Conservation (phyloP, 2,113 vertebrate genomes). For the Oncorhynchus kisutch region DNA sequence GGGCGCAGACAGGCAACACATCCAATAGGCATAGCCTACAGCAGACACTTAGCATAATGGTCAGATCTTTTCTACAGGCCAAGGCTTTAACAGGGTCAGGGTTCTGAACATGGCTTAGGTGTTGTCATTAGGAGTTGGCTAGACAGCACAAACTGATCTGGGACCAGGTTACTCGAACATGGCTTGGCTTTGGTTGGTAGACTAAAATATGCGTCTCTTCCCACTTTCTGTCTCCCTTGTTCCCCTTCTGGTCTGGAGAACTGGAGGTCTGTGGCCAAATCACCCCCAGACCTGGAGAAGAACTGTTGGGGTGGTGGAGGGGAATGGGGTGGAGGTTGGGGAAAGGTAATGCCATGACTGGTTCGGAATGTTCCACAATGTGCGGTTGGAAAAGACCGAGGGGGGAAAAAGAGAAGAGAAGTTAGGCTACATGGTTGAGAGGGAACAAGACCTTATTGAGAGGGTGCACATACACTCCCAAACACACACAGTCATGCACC, state of each 20-base stretch:
- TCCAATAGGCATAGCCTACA: no score
- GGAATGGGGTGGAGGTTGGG: conserved; percentile 32
- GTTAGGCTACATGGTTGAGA: conserved; percentile 66
- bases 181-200: background rate
- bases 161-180: background rate
- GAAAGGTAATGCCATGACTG: conserved; percentile 82
- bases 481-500: background rate
- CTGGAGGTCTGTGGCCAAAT: conserved; percentile 64
- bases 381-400: conserved; percentile 75
- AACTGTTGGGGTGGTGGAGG: conserved; percentile 39
- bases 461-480: conserved; percentile 5
- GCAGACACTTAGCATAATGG: no score
- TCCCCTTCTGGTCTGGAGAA: conserved; percentile 64
- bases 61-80: no score
- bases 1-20: no score
- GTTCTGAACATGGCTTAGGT: no score
- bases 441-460: conserved; percentile 84
- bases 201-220: conserved; percentile 13
- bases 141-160: no score
- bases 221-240: conserved; percentile 18
- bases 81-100: no score
- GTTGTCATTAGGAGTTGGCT: no score
- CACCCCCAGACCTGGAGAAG: conserved; percentile 79
- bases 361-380: conserved; percentile 86
- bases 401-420: conserved; percentile 34